phyloP scores from a whole-genome alignment of 2,113 vertebrate genomes.

The Hippolais icterina region DNA sequence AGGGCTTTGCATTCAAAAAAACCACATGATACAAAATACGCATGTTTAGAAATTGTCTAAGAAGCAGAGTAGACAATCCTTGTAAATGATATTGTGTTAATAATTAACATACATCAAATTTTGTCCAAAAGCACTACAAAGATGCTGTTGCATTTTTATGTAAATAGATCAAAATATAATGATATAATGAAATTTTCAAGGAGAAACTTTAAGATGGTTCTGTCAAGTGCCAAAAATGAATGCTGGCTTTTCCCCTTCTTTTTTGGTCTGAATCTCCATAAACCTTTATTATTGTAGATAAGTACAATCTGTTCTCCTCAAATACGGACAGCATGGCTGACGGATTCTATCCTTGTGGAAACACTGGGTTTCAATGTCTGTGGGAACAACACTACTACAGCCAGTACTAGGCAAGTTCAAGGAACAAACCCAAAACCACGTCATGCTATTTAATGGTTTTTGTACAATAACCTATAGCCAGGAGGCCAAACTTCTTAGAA shows the following conservation, averaged over 20 bases:
- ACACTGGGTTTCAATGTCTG: rapidly evolving
- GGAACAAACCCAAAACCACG: not conserved
- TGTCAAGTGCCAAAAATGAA: not conserved
- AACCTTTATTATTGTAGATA: not conserved
- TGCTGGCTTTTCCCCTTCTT: not conserved
- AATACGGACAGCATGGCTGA: not conserved
- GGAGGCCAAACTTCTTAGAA: rapidly evolving
- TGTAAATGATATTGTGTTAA: not conserved
- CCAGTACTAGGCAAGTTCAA: not conserved
- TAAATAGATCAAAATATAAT: not conserved
- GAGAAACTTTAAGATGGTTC: not conserved
- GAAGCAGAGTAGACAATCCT: not conserved
- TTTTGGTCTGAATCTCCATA: not conserved
- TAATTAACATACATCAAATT: not conserved
- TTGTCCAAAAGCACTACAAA: not conserved
- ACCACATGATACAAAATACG: not conserved
- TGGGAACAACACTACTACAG: rapidly evolving
- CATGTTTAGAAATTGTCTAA: not conserved
- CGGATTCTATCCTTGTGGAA: not conserved
- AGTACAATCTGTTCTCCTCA: not conserved
- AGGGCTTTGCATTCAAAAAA: not conserved
- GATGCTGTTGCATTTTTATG: not conserved
- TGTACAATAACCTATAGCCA: not conserved
- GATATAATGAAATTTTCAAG: not conserved
- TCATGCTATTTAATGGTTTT: not conserved